Conservation (phyloP, 2,113 vertebrate genomes). For the Stegastes partitus region DNA sequence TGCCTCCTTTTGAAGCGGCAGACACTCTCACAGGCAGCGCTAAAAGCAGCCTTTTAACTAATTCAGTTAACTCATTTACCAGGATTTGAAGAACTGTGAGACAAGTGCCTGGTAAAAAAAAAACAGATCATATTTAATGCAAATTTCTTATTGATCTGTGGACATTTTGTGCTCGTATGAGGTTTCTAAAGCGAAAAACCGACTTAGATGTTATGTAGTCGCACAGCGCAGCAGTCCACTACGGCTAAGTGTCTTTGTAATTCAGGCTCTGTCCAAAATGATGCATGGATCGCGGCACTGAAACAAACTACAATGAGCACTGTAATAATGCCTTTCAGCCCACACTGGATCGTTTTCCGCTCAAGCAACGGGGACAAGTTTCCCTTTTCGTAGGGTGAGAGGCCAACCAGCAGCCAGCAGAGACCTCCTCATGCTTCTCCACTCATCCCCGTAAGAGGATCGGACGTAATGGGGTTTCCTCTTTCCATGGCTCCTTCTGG, state of each 20-base stretch:
- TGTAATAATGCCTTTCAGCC: constrained; percentile 45
- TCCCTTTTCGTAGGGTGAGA: constrained; percentile 57
- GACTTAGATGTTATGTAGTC: constrained; percentile 22
- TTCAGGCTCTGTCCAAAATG: constrained; percentile 25
- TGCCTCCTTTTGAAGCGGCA: constrained; percentile 43
- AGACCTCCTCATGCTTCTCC: constrained; percentile 72
- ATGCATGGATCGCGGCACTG: constrained; percentile 31
- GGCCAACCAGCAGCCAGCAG: constrained; percentile 52
- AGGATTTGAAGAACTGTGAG: constrained; percentile 35
- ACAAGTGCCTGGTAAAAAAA: constrained; percentile 27
- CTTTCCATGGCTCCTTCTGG: constrained; percentile 63
- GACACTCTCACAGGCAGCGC: constrained; percentile 25
- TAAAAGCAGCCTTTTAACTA: constrained; percentile 58
- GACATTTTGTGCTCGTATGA: constrained; percentile 19
- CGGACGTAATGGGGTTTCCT: constrained; percentile 80
- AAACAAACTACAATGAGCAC: constrained; percentile 49
- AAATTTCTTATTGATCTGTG: constrained; percentile 40
- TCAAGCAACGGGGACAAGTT: constrained; percentile 54
- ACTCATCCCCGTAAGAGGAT: constrained; percentile 80
- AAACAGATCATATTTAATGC: constrained; percentile 44
- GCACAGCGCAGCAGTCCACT: constrained; percentile 19
- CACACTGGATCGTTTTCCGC: constrained; percentile 33
- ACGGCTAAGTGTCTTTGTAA: constrained; percentile 37
- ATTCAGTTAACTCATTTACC: constrained; percentile 57
- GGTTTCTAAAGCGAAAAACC: constrained; percentile 18